Percentiles rank a stretch among this genome's conserved stretches.
Evolutionary conservation across 2,888 invertebrate species (phyloP).

Genomic region (Syrphus vitripennis): DNA sequence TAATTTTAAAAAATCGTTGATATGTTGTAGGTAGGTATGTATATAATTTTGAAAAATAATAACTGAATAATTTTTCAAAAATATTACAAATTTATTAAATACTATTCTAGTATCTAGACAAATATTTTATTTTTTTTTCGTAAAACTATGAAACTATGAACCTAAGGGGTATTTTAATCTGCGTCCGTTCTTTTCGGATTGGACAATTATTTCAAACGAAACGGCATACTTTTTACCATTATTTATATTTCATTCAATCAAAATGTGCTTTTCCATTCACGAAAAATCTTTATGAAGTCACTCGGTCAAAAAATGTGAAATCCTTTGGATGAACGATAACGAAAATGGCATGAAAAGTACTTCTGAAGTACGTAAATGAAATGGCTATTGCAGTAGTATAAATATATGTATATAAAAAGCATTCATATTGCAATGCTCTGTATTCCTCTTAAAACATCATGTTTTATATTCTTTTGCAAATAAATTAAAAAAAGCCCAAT

Average conservation of each 20-base stretch:
- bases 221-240: neutral
- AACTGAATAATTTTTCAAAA: too few relatives aligned
- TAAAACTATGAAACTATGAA: too few relatives aligned
- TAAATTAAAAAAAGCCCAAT: neutral
- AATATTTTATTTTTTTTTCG: too few relatives aligned
- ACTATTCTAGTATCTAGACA: too few relatives aligned
- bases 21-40: too few relatives aligned
- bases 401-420: neutral
- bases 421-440: neutral
- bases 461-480: neutral
- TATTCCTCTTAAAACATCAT: neutral
- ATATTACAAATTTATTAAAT: too few relatives aligned
- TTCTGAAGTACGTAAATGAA: neutral
- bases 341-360: neutral
- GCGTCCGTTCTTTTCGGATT: too few relatives aligned
- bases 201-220: neutral
- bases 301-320: neutral
- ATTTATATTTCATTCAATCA: neutral
- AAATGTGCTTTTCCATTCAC: neutral
- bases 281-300: neutral
- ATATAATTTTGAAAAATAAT: too few relatives aligned
- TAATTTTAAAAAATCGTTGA: too few relatives aligned
- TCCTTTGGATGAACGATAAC: neutral
- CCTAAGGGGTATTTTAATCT: too few relatives aligned
- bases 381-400: neutral